A percentile compares a stretch with the other conserved stretches of the same genome.
These are phyloP conservation scores for Dendroctonus valens DNA, from an alignment of 1,140 invertebrate genomes.

Conservation along the genomic window DNA sequence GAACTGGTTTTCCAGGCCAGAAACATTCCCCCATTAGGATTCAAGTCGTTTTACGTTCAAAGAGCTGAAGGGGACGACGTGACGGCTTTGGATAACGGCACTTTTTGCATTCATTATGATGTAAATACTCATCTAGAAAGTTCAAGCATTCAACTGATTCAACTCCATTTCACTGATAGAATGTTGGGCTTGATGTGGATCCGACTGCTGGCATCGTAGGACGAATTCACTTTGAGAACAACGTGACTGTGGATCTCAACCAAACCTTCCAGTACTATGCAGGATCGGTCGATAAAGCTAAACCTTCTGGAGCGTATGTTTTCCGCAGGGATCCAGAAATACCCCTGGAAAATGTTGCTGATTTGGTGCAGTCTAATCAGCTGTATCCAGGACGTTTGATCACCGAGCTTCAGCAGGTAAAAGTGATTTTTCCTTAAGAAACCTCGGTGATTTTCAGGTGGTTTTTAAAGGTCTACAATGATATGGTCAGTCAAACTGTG, in stretches of 20 bases:
- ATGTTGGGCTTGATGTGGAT: constrained; percentile 13
- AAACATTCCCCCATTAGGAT: constrained; percentile 66
- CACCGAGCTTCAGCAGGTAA: constrained; percentile 75
- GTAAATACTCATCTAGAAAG: neutral
- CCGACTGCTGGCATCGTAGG: constrained; percentile 54
- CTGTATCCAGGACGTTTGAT: constrained; percentile 69
- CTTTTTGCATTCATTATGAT: constrained; percentile 5
- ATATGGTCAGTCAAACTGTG: constrained; percentile 81
- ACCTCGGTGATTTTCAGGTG: too few species aligned
- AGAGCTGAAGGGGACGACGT: constrained; percentile 3
- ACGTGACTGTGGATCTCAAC: constrained; percentile 51
- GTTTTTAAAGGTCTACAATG: constrained; percentile 52
- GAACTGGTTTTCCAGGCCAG: constrained; percentile 68
- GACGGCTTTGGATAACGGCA: constrained; percentile 6
- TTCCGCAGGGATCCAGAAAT: constrained; percentile 67
- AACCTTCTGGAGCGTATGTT: constrained; percentile 83
- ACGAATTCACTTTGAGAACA: constrained; percentile 56
- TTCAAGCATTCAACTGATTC: neutral
- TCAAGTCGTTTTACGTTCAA: constrained; percentile 59
- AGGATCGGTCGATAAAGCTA: constrained; percentile 53
- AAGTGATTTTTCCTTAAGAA: too few species aligned
- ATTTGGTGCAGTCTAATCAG: constrained; percentile 53
- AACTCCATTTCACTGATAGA: constrained; percentile 1
- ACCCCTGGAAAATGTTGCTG: constrained; percentile 40
- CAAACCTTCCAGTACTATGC: constrained; percentile 81